These are phyloP conservation scores for Harpegnathos saltator DNA, from an alignment of 1,140 invertebrate species.

Conservation along the genomic window DNA sequence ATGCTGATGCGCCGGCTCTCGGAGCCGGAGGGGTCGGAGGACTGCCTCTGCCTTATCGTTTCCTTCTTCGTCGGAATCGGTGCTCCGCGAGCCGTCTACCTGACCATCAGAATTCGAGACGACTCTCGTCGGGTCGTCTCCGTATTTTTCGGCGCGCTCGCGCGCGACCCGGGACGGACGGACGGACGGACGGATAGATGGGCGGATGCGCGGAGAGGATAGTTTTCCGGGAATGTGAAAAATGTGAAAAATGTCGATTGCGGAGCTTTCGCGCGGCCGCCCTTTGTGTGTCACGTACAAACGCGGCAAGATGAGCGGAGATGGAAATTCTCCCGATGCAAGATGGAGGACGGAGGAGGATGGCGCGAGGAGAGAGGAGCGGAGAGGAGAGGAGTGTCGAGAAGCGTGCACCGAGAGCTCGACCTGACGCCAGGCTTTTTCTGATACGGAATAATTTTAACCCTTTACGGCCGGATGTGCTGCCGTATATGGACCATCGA, in stretches of 20 bases:
- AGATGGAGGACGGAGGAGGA: background rate
- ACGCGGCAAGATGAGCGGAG: background rate
- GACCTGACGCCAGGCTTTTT: slow-evolving; percentile 31
- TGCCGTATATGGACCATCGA: slow-evolving; percentile 54
- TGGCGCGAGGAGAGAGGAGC: no score
- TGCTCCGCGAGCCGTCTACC: slow-evolving; percentile 49
- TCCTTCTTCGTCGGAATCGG: slow-evolving; percentile 55
- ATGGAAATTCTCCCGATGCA: slow-evolving; percentile 26
- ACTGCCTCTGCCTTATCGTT: slow-evolving; percentile 64
- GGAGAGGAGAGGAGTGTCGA: no score
- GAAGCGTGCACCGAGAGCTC: background rate
- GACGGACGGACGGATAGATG: slow-evolving; percentile 53
- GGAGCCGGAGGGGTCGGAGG: background rate
- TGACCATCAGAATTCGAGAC: slow-evolving; percentile 36
- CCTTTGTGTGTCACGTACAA: slow-evolving; percentile 13
- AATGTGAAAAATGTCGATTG: slow-evolving; percentile 50
- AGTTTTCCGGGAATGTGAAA: slow-evolving; percentile 45
- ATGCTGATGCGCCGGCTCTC: slow-evolving; percentile 55
- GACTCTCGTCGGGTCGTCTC: slow-evolving; percentile 18
- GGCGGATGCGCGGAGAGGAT: background rate
- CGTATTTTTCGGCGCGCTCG: slow-evolving; percentile 54
- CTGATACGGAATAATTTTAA: slow-evolving; percentile 59
- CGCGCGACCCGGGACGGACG: background rate
- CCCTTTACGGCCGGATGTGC: slow-evolving; percentile 50
- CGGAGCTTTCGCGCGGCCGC: background rate